Evolutionary conservation across 2,113 vertebrate species (phyloP), one percentile per base, ranked within the genome.

Genomic region (Oxygymnocypris stewartii): DNA sequence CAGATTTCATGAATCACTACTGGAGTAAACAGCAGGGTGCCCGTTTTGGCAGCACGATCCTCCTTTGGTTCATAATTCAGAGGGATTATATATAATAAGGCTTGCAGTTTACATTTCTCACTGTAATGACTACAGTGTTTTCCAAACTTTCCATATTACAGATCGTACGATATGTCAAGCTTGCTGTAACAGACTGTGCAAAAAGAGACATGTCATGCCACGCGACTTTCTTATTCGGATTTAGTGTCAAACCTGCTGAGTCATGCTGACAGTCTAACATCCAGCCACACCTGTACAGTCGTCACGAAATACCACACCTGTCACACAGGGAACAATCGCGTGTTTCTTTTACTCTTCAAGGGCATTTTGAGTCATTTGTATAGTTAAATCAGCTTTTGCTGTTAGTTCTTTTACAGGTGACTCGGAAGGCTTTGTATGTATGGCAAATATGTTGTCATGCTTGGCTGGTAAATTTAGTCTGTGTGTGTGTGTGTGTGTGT

Each of bases 391-490:
- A 6, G 23, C 14, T 67, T 79, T 57, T 23, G n/a, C 28, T 65
- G 47, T 83, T 0, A 61, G 8, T 61, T 10, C 6, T 13, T 54
- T 35, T 11, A 54, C 16, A 79, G 6, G 69, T 83, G 54, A 80
- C 28, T 80, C 18, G 14, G 10, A 23, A 3, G 23, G 37, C n/a
- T 31, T 73, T 37, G 74, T 16, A 73, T 81, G 49, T 14, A 23
- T 47, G 7, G 59, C 75, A 79, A 31, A 79, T 7, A 14, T 18
- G 25, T 57, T 20, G 25, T 78, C 76, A 78, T 20, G 54, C n/a
- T 75, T 54, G 40, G 65, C 25, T n/a, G 84, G 57, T 75, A 75
- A 31, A 54, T 75, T 75, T 82, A 67, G n/a, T 31, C 73, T 73
- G 20, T 61, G 2, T 40, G 57, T 40, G 20, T 59, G n/a, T n/a